Evolutionary conservation across 2,888 invertebrate species (phyloP).

Genomic region (Alviniconcha strummeri): DNA sequence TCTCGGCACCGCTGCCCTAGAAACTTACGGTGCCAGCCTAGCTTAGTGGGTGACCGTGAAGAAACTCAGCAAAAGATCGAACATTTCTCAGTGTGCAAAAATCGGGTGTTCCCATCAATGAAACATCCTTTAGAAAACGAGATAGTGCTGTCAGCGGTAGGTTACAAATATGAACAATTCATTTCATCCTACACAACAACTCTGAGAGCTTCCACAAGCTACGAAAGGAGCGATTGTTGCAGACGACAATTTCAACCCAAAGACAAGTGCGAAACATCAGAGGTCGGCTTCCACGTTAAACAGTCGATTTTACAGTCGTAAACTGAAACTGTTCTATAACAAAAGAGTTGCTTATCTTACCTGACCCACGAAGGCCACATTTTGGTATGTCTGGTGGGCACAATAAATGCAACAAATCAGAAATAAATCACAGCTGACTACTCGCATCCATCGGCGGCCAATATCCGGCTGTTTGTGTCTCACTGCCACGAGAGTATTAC

Average conservation of each 20-base stretch:
- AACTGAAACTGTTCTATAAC: background rate
- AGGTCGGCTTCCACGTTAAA: background rate
- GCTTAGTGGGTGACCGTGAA: background rate
- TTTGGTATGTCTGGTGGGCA: background rate
- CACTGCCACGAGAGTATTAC: background rate
- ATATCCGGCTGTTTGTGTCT: conserved; percentile 7
- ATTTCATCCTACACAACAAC: background rate
- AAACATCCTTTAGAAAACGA: background rate
- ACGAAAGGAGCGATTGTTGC: conserved; percentile 11
- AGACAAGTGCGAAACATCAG: background rate
- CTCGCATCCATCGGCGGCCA: conserved; percentile 17
- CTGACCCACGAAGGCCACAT: conserved; percentile 26
- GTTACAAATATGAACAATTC: background rate
- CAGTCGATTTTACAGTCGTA: background rate
- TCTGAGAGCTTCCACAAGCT: background rate
- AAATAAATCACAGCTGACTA: conserved; percentile 22
- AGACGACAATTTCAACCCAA: conserved; percentile 17
- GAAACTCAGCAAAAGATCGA: conserved; percentile 1
- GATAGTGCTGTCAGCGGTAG: no score
- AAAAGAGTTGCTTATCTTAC: background rate
- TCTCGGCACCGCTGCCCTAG: conserved; percentile 21
- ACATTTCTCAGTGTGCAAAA: background rate
- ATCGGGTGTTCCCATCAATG: background rate
- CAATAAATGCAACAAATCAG: background rate
- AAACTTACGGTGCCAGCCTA: background rate